phyloP scores from a whole-genome alignment of 2,888 invertebrate species.

The Melinopterus prodromus region DNA sequence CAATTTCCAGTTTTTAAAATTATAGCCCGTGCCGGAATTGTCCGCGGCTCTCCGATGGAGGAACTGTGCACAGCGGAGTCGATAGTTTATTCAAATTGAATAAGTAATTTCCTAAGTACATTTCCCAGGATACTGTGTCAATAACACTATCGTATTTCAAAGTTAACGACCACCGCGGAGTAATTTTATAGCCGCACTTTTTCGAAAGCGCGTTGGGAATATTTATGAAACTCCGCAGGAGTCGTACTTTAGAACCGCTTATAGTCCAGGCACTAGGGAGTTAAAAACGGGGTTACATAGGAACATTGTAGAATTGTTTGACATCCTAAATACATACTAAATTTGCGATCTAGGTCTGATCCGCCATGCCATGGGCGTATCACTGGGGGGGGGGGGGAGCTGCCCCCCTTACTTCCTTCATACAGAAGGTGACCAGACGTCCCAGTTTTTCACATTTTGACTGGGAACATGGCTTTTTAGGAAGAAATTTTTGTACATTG shows the following conservation, averaged over 20 bases:
- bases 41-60: neutral
- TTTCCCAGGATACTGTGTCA: neutral
- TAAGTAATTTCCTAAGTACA: constrained; percentile 4
- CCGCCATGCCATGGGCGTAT: too few species aligned
- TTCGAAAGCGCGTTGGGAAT: neutral
- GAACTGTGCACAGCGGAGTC: neutral
- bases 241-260: neutral
- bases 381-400: too few species aligned
- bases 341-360: too few species aligned
- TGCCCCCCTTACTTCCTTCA: too few species aligned
- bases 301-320: too few species aligned
- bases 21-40: neutral
- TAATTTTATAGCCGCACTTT: neutral
- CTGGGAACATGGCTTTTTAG: too few species aligned
- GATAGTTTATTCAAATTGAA: constrained; percentile 4
- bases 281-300: too few species aligned
- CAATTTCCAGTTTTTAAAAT: neutral
- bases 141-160: constrained; percentile 4
- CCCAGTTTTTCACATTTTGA: too few species aligned
- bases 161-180: neutral
- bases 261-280: neutral
- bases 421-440: too few species aligned
- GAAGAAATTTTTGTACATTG: too few species aligned
- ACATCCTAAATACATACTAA: too few species aligned
- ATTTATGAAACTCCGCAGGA: neutral